Percentiles rank a stretch among this genome's conserved stretches.
Evolutionary conservation across 2,797 vertebrate species (phyloP).

Genomic region (Hydrophis major): DNA sequence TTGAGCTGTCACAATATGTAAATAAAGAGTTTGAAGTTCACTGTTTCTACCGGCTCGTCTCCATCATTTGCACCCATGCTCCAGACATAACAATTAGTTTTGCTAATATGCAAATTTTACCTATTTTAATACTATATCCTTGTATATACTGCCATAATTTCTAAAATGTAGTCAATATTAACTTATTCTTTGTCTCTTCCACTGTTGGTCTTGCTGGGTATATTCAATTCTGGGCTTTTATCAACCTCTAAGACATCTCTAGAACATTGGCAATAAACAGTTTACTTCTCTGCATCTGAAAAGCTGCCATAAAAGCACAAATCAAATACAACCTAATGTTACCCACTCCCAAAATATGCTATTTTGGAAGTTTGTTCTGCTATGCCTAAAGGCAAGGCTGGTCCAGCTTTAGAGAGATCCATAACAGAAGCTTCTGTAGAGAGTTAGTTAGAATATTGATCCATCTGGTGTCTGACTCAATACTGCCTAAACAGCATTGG

Average conservation of each 20-base stretch:
- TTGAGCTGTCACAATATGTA: too few species aligned
- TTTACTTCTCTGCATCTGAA: background rate
- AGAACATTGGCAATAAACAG: background rate
- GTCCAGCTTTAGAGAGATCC: background rate
- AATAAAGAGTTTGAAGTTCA: too few species aligned
- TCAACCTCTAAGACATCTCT: background rate
- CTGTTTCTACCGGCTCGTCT: too few species aligned
- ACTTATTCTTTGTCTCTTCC: background rate
- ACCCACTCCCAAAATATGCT: background rate
- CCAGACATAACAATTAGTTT: background rate
- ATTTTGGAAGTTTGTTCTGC: background rate
- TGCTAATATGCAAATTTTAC: background rate
- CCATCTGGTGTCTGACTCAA: background rate
- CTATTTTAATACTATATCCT: background rate
- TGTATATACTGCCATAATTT: background rate
- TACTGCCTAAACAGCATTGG: background rate
- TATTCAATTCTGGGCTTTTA: background rate
- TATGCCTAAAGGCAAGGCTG: background rate
- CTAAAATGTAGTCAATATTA: background rate
- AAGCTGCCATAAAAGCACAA: background rate
- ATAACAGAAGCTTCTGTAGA: background rate
- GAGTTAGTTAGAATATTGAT: background rate
- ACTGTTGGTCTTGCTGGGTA: background rate
- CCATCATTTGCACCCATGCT: too few species aligned
- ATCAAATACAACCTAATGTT: background rate